Evolutionary conservation across 2,888 invertebrate species (phyloP), one percentile per base, ranked within the genome.

Genomic region (Allolobophora icterica): DNA sequence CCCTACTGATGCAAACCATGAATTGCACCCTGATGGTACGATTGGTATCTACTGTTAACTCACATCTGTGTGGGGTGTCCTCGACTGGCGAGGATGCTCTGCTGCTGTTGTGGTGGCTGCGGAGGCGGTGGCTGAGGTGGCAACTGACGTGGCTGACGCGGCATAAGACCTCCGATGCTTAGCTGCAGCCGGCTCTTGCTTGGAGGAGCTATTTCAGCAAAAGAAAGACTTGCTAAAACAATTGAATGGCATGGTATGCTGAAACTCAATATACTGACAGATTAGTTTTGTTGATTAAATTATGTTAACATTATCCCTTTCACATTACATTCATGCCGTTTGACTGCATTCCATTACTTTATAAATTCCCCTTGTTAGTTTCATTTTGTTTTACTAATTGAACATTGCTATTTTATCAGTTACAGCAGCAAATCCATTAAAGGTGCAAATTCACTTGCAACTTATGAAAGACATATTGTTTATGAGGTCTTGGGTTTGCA

Each of bases 121-220:
- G 30, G 87, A 35, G 87, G 87, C 1, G 38, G 35, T 87, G 87
- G 87, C 87, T 87, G 35, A 34, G 87, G 87, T 35, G 87, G 87
- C 35, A 87, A 38, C 38, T 34, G 87, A 35, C 87, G 87, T 21
- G 87, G 87, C 87, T 87, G 87, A 35, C 87, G 87, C 24, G 87
- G 87, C 87, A 87, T 87, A 87, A 87, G 38, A 87, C 87, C 87
- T 34, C 35, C 35, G 35, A 87, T 35, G 87, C 35, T 87, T n/a
- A 87, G 35, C 87, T 87, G 87, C 24, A 87, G 87, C 87, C 87
- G 35, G 21, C 38, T 87, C 35, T 87, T 87, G 38, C 87, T 87
- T 87, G 87, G 87, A 84, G 84, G 84, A 35, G 87, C 87, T 87
- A 87, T 71, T 71, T n/a, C 71, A 71, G 11, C n/a, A n/a, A 71